These are phyloP conservation scores for Temnothorax nylanderi DNA, from an alignment of 1,140 invertebrate species.

Conservation along the genomic window DNA sequence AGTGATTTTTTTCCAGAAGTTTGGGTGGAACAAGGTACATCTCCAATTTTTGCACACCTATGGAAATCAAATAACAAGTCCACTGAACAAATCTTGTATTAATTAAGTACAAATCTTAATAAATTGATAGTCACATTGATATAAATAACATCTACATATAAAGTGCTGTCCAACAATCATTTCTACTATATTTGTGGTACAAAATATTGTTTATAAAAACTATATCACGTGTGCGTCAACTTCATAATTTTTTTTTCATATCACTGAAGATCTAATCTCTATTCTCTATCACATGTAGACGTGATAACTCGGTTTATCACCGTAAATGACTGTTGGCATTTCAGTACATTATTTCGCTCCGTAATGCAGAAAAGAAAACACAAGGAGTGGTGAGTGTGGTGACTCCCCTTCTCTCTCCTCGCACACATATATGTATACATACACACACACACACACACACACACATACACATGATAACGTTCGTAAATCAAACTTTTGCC, in stretches of 20 bases:
- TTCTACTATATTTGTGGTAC: neutral
- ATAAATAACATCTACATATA: neutral
- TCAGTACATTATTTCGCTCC: neutral
- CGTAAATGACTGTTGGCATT: neutral
- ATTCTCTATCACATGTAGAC: neutral
- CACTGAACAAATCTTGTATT: slow-evolving; percentile 17
- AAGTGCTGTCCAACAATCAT: neutral
- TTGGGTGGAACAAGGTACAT: slow-evolving; percentile 87
- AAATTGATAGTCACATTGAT: slow-evolving; percentile 7
- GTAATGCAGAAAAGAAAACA: neutral
- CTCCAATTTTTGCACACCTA: slow-evolving; percentile 88
- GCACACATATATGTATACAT: too few species aligned
- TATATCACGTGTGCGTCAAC: neutral
- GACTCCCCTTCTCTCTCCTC: neutral
- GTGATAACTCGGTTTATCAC: neutral
- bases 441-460: too few species aligned
- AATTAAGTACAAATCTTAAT: neutral
- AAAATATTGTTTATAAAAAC: neutral
- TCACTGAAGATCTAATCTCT: neutral
- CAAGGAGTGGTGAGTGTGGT: neutral
- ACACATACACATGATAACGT: neutral
- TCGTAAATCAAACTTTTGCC: neutral
- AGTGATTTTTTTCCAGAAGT: slow-evolving; percentile 87
- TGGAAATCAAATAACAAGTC: slow-evolving; percentile 20
- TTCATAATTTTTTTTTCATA: neutral